Evolutionary conservation across 1,140 invertebrate genomes (phyloP).

Genomic region (Aradophagus sp.): DNA sequence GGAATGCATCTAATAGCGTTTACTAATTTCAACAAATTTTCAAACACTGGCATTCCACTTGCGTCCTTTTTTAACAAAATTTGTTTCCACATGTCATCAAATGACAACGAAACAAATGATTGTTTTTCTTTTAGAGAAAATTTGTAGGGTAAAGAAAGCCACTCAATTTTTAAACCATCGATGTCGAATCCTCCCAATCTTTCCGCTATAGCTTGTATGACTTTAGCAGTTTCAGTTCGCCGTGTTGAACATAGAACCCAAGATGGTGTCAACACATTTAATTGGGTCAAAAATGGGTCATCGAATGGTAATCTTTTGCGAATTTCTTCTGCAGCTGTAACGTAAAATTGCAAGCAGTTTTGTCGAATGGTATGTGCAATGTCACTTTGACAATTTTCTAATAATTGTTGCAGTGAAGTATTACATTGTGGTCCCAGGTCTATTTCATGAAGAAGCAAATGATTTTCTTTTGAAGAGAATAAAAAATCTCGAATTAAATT

Average conservation of each 20-base stretch:
- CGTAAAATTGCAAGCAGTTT: constrained; percentile 31
- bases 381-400: neutral
- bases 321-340: constrained; percentile 23
- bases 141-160: neutral
- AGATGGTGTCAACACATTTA: neutral
- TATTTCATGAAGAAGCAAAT: constrained; percentile 17
- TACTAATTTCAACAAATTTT: no score
- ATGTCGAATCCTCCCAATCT: constrained; percentile 23
- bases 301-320: constrained; percentile 20
- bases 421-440: constrained; percentile 17
- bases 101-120: neutral
- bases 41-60: no score
- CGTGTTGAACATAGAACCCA: neutral
- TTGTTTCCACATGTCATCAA: constrained; percentile 22
- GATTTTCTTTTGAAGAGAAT: constrained; percentile 2
- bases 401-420: neutral
- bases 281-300: constrained; percentile 5
- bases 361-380: neutral
- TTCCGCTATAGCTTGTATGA: constrained; percentile 1
- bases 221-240: neutral
- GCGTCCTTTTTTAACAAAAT: no score
- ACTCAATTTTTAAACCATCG: neutral
- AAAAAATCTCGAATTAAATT: neutral
- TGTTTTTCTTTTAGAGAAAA: neutral
- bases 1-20: no score